Evolutionary conservation across 2,797 vertebrate species (phyloP).

Genomic region (Pipistrellus pygmaeus): DNA sequence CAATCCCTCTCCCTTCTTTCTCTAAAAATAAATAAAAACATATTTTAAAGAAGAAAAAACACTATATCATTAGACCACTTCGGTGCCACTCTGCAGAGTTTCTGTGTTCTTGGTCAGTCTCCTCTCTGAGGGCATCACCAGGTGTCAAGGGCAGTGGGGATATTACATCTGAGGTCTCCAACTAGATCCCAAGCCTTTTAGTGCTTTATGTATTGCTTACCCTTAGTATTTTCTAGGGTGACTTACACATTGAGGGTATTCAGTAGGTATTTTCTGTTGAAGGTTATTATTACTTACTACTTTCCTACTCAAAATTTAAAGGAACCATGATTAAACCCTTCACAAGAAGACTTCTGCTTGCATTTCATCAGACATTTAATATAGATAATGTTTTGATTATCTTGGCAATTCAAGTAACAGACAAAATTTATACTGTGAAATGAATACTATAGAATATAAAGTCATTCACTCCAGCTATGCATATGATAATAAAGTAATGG

Average conservation of each 20-base stretch:
- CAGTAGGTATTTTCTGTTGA: not conserved
- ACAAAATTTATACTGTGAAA: slow-evolving; percentile 7
- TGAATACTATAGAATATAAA: not conserved
- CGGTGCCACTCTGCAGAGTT: not conserved
- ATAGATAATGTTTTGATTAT: not conserved
- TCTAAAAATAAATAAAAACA: no score
- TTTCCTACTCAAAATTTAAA: not conserved
- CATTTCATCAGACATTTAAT: not conserved
- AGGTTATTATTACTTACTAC: not conserved
- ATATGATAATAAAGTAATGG: slow-evolving; percentile 20
- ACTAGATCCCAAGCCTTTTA: not conserved
- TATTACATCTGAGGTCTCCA: not conserved
- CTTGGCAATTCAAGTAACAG: not conserved
- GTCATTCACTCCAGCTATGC: not conserved
- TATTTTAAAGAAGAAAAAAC: no score
- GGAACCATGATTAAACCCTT: not conserved
- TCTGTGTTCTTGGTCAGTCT: not conserved
- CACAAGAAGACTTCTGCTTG: not conserved
- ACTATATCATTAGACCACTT: not conserved
- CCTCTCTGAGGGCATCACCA: not conserved
- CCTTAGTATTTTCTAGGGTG: not conserved
- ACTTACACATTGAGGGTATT: not conserved
- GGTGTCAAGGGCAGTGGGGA: not conserved
- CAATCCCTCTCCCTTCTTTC: no score
- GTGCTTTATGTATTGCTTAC: not conserved